These are phyloP conservation scores for Mythimna lalbum DNA, from an alignment of 2,888 invertebrate species.

Conservation along the genomic window DNA sequence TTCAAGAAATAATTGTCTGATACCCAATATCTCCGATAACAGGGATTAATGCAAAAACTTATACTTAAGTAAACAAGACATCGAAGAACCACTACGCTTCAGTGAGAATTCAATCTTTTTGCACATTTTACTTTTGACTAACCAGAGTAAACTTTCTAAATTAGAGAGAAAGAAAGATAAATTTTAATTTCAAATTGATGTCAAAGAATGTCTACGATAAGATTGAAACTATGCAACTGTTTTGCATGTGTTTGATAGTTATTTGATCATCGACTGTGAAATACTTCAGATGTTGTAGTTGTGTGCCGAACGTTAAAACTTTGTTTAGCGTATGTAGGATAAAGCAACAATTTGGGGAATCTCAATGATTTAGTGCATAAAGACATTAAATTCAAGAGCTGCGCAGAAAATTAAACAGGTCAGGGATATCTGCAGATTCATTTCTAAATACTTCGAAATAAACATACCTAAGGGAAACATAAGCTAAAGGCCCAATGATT, in stretches of 20 bases:
- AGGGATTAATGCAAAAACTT: slow-evolving; percentile 44
- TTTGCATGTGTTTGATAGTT: slow-evolving; percentile 26
- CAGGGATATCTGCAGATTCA: background rate
- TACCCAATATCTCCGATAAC: slow-evolving; percentile 34
- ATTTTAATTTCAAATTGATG: background rate
- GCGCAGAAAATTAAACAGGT: background rate
- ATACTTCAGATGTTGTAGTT: slow-evolving; percentile 35
- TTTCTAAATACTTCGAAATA: background rate
- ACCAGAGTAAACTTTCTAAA: background rate
- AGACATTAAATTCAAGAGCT: slow-evolving; percentile 26
- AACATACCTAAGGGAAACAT: background rate
- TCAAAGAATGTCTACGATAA: background rate
- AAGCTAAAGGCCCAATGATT: background rate
- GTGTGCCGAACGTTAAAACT: slow-evolving; percentile 54
- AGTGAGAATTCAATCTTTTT: slow-evolving; percentile 1
- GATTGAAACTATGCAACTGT: slow-evolving; percentile 38
- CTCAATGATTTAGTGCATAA: slow-evolving; percentile 45
- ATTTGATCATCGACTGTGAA: slow-evolving; percentile 48
- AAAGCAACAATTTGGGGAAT: slow-evolving; percentile 60
- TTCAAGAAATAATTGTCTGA: slow-evolving; percentile 36
- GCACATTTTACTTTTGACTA: slow-evolving; percentile 2
- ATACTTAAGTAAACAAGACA: slow-evolving; percentile 36
- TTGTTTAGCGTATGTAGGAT: slow-evolving; percentile 59
- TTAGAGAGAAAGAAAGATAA: too few relatives aligned
- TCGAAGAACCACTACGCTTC: background rate